Evolutionary conservation across 2,888 invertebrate genomes (phyloP).

Genomic region (Ctena decussata): DNA sequence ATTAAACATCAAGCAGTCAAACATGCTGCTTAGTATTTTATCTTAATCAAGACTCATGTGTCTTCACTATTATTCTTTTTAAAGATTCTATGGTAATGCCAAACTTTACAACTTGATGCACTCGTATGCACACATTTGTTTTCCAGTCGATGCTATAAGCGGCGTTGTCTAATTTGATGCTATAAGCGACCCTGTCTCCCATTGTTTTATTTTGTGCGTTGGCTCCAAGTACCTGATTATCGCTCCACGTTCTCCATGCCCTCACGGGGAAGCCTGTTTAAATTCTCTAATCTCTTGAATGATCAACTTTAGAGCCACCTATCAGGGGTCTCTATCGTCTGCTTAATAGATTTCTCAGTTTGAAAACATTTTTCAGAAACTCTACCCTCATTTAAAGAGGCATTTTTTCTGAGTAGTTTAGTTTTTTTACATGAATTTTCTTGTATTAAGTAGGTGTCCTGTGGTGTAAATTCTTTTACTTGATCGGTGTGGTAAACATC

Average conservation of each 20-base stretch:
- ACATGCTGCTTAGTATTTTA: too few relatives aligned
- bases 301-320: background rate
- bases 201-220: slow-evolving; percentile 11
- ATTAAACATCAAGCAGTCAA: too few relatives aligned
- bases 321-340: slow-evolving; percentile 6
- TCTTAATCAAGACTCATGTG: too few relatives aligned
- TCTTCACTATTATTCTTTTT: too few relatives aligned
- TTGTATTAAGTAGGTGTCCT: slow-evolving; percentile 3
- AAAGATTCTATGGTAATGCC: too few relatives aligned
- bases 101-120: too few relatives aligned
- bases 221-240: slow-evolving; percentile 15
- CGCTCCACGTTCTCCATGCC: background rate
- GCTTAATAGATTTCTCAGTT: slow-evolving; percentile 14
- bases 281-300: background rate
- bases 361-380: slow-evolving; percentile 10
- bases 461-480: background rate
- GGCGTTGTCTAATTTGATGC: background rate
- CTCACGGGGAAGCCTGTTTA: background rate
- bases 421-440: background rate
- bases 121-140: too few relatives aligned
- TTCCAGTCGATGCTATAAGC: background rate
- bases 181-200: background rate
- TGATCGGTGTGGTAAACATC: slow-evolving; percentile 1
- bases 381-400: background rate
- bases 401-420: background rate